A percentile compares a stretch with the other conserved stretches of the same genome.
Conservation (phyloP, 2,888 invertebrate genomes). For the Clistopyga incitator region DNA sequence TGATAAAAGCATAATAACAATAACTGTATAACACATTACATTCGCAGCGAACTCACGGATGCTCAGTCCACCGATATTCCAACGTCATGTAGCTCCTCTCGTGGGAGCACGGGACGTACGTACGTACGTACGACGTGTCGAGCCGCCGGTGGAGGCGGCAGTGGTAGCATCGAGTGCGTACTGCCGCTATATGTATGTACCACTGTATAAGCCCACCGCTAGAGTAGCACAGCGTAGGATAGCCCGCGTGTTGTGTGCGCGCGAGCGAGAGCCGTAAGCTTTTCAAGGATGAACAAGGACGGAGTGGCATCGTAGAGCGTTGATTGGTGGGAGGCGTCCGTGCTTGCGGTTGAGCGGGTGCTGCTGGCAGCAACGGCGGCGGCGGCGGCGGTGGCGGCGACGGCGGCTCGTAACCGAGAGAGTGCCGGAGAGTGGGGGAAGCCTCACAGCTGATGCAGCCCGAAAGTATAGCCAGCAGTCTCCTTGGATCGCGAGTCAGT, state of each 20-base stretch:
- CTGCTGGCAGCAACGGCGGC: neutral
- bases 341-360: slow-evolving; percentile 20
- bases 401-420: slow-evolving; percentile 41
- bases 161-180: slow-evolving; percentile 31
- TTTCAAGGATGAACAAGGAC: slow-evolving; percentile 68
- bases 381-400: slow-evolving; percentile 50
- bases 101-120: neutral
- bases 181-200: slow-evolving; percentile 22
- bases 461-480: slow-evolving; percentile 86
- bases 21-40: neutral
- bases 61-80: neutral
- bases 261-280: slow-evolving; percentile 52
- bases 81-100: neutral
- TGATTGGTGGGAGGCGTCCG: slow-evolving; percentile 24
- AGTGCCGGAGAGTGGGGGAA: slow-evolving; percentile 80
- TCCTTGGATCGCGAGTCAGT: slow-evolving; percentile 80
- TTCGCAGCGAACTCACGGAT: neutral
- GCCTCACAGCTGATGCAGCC: slow-evolving; percentile 86
- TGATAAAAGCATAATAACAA: neutral
- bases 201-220: neutral
- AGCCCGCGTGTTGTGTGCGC: slow-evolving; percentile 14
- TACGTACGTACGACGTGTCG: slow-evolving; percentile 28
- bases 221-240: neutral
- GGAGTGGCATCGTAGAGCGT: neutral
- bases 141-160: slow-evolving; percentile 36